phyloP scores from a whole-genome alignment of 2,797 vertebrate species.

The Enteromius trimaculatus region DNA sequence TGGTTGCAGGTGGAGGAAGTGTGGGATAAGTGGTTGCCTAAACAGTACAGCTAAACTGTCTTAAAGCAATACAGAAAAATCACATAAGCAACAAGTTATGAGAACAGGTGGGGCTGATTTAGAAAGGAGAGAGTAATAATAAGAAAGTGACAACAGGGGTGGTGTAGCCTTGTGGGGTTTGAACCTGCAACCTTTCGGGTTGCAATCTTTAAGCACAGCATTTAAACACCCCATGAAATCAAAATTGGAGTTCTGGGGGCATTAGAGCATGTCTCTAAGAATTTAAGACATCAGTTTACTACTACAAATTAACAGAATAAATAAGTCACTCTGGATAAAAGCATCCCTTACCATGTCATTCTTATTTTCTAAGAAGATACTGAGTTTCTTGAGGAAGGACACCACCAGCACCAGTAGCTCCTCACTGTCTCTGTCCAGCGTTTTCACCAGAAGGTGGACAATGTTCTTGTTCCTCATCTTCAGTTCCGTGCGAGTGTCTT shows the following conservation, averaged over 20 bases:
- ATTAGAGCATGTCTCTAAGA: neutral
- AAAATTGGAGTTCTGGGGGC: slow-evolving; percentile 4
- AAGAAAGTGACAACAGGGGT: slow-evolving; percentile 6
- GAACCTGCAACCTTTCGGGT: neutral
- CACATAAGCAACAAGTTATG: slow-evolving; percentile 16
- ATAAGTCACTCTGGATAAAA: neutral
- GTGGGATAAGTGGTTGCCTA: slow-evolving; percentile 17
- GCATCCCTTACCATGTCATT: slow-evolving; percentile 89
- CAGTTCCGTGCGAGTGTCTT: slow-evolving; percentile 90
- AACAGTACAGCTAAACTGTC: slow-evolving; percentile 9
- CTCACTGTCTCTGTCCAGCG: slow-evolving; percentile 87
- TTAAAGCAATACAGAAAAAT: slow-evolving; percentile 17
- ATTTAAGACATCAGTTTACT: neutral
- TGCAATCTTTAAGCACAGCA: slow-evolving; percentile 4
- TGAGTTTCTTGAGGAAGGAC: slow-evolving; percentile 95
- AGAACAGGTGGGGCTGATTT: slow-evolving; percentile 31
- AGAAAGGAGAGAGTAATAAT: slow-evolving; percentile 19
- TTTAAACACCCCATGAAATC: slow-evolving; percentile 26
- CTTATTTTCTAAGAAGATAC: slow-evolving; percentile 96
- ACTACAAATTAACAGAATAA: neutral
- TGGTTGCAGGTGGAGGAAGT: slow-evolving; percentile 34
- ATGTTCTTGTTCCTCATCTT: slow-evolving; percentile 98
- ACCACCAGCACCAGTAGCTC: slow-evolving; percentile 90
- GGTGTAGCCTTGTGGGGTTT: slow-evolving; percentile 1
- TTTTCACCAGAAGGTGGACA: slow-evolving; percentile 91